Evolutionary conservation across 2,888 invertebrate genomes (phyloP), one percentile per base, ranked within the genome.

Genomic region (Drosophila meridiana): DNA sequence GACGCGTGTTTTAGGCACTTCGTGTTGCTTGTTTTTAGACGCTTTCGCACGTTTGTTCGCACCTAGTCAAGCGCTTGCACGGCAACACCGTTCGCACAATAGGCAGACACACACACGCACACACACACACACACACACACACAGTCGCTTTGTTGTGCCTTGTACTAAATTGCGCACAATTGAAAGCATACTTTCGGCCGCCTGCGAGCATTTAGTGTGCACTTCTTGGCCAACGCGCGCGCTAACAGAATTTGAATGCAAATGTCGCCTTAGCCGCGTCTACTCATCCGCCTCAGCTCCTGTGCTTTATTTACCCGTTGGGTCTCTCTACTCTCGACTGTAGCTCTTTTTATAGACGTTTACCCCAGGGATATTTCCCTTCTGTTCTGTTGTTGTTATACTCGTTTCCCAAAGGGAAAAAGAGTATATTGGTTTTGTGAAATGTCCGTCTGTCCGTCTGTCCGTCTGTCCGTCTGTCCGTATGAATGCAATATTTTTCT

Each of bases 101-200:
- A 59, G 60, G 20, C 59, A 69, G 48, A 75, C 63, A 69, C 68
- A 68, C 61, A 55, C 64, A 66, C 68, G 55, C 61, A 42, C 63
- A 65, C 64, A 59, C 53, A 58, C 47, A 40, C 59, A 57, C 59
- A 43, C 30, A 30, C 47, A 7, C 45, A 47, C 50, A 43, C 52
- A 48, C 34, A 47, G 32, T 38, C 43, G 57, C 74, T 75, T 80
- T 71, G 87, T 81, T 72, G 78, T 58, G 71, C 76, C 72, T 73
- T 80, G 89, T 83, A 78, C 89, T 82, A 90, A 90, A 89, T 85
- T 89, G 85, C 78, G 78, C 77, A 90, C 91, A 89, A 91, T 83
- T 90, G 89, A 87, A 82, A 89, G 89, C 90, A 79, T 82, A 83
- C 87, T 83, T 89, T 80, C 76, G 66, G 78, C 72, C 78, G 80